Evolutionary conservation across 1,140 invertebrate species (phyloP).

Genomic region (Cherax destructor): DNA sequence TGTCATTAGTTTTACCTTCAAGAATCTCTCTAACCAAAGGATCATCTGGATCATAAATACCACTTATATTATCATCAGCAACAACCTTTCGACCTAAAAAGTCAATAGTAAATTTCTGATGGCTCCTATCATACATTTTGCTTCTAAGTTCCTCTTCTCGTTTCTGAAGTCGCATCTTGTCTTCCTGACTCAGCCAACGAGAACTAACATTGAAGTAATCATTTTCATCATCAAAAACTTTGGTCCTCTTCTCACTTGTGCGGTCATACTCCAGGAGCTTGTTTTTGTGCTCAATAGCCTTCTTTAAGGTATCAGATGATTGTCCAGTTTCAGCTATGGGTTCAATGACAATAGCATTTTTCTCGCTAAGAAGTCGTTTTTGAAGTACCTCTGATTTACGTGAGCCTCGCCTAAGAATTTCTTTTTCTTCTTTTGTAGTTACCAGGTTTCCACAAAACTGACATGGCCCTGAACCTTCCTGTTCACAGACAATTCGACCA

Average conservation of each 20-base stretch:
- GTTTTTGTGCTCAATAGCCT: slow-evolving; percentile 88
- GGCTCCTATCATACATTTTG: slow-evolving; percentile 81
- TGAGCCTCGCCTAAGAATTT: slow-evolving; percentile 81
- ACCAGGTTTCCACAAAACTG: slow-evolving; percentile 92
- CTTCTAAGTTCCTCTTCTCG: slow-evolving; percentile 83
- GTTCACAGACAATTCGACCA: slow-evolving; percentile 95
- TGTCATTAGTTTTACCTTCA: slow-evolving; percentile 70
- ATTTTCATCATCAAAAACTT: slow-evolving; percentile 95
- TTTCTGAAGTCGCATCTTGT: slow-evolving; percentile 83
- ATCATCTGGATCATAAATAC: slow-evolving; percentile 75
- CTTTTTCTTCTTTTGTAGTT: slow-evolving; percentile 83
- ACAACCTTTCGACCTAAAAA: slow-evolving; percentile 82
- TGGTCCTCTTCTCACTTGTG: slow-evolving; percentile 88
- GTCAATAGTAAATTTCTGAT: slow-evolving; percentile 85
- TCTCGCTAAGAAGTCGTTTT: slow-evolving; percentile 82
- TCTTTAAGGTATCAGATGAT: slow-evolving; percentile 76
- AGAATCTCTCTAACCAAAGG: slow-evolving; percentile 75
- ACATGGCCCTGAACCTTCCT: slow-evolving; percentile 97
- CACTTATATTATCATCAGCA: slow-evolving; percentile 75
- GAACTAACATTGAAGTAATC: slow-evolving; percentile 92
- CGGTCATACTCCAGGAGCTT: slow-evolving; percentile 90
- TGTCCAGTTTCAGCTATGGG: slow-evolving; percentile 24
- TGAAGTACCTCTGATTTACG: slow-evolving; percentile 83
- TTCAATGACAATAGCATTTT: slow-evolving; percentile 74
- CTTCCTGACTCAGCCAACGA: slow-evolving; percentile 85